phyloP scores from a whole-genome alignment of 2,113 vertebrate genomes.

The Odocoileus virginianus region DNA sequence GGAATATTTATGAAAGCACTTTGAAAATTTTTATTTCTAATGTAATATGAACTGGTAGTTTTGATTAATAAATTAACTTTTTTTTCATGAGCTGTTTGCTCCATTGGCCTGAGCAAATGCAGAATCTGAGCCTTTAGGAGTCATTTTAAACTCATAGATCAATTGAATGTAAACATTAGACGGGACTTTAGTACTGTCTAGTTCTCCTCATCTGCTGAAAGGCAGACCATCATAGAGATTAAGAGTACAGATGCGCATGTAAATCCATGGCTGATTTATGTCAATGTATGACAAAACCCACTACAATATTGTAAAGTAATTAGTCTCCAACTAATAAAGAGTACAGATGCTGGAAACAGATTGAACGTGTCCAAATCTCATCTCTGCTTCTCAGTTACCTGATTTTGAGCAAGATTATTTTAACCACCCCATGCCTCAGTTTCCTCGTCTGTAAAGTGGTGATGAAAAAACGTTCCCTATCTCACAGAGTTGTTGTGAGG shows the following conservation, averaged over 20 bases:
- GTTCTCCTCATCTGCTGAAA: not conserved
- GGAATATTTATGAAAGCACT: not conserved
- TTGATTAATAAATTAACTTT: not conserved
- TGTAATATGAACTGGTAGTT: not conserved
- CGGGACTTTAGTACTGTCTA: not conserved
- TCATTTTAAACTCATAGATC: not conserved
- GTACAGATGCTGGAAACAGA: not conserved
- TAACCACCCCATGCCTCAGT: not conserved
- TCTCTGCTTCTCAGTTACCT: not conserved
- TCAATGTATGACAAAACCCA: no score
- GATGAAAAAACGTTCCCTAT: not conserved
- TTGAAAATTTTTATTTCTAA: not conserved
- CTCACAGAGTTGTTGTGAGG: not conserved
- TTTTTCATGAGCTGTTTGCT: not conserved
- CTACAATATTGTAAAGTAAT: no score
- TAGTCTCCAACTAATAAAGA: not conserved
- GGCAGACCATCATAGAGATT: not conserved
- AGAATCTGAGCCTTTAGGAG: not conserved
- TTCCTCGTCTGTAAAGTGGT: not conserved
- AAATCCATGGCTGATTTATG: no score
- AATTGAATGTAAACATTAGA: not conserved
- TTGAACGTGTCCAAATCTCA: not conserved
- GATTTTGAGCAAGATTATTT: not conserved
- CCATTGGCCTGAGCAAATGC: not conserved
- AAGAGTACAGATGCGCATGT: not conserved